phyloP scores from a whole-genome alignment of 2,797 vertebrate species.

The Tauraco hartlaubi region DNA sequence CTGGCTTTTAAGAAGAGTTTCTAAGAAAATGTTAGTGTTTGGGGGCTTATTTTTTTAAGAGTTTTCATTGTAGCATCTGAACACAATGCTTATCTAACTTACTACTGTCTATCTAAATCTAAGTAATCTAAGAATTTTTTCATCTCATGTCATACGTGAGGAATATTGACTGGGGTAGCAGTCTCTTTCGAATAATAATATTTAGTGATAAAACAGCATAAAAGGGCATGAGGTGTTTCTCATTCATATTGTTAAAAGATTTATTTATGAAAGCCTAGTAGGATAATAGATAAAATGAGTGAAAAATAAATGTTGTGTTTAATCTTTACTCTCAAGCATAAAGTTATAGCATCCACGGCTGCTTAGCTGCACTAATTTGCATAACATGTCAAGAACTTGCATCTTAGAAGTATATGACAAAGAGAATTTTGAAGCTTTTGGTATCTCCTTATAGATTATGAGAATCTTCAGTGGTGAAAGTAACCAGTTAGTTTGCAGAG shows the following conservation, averaged over 20 bases:
- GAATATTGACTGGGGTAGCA: not conserved
- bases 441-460: not conserved
- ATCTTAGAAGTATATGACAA: not conserved
- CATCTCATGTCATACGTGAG: not conserved
- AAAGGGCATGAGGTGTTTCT: not conserved
- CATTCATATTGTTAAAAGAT: not conserved
- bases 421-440: not conserved
- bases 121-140: not conserved
- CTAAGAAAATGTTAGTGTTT: not conserved
- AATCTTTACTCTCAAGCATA: not conserved
- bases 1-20: not conserved
- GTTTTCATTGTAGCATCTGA: not conserved
- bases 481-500: not conserved
- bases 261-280: not conserved
- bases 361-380: not conserved
- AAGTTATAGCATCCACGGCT: not conserved
- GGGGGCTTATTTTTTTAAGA: not conserved
- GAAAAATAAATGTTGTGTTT: not conserved
- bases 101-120: not conserved
- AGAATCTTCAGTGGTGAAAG: not conserved
- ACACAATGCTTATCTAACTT: not conserved
- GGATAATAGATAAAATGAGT: not conserved
- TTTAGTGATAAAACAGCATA: not conserved
- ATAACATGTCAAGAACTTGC: not conserved
- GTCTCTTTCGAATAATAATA: not conserved